Evolutionary conservation across 1,140 invertebrate genomes (phyloP).

Genomic region (Eueides isabella): DNA sequence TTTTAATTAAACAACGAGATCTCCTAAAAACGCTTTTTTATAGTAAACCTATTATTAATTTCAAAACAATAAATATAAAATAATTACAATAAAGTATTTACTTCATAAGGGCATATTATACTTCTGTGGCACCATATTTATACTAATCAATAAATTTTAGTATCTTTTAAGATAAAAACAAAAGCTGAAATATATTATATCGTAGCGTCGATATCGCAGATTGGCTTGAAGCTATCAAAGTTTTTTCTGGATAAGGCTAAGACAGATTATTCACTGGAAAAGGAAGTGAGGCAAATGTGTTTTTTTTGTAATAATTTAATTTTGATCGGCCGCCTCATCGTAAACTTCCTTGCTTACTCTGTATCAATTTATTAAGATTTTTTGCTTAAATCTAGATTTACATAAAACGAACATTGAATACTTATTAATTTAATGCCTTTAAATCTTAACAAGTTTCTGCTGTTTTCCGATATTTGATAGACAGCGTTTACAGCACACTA

Average conservation of each 20-base stretch:
- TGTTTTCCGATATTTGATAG: too few relatives aligned
- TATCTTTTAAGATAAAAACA: background rate
- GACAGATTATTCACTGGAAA: constrained; percentile 6
- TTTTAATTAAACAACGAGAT: too few relatives aligned
- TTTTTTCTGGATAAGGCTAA: background rate
- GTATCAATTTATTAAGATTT: background rate
- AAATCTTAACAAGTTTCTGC: too few relatives aligned
- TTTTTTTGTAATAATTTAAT: constrained; percentile 1
- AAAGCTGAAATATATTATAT: background rate
- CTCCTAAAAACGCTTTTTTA: too few relatives aligned
- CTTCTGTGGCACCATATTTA: background rate
- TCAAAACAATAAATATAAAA: too few relatives aligned
- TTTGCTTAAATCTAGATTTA: background rate
- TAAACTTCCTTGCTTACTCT: background rate
- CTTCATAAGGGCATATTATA: too few relatives aligned
- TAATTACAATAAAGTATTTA: too few relatives aligned
- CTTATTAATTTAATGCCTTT: background rate
- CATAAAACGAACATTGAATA: background rate
- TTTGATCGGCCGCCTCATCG: background rate
- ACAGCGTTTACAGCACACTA: too few relatives aligned
- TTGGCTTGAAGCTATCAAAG: background rate
- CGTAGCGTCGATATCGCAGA: background rate
- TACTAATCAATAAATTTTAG: background rate
- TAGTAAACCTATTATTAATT: too few relatives aligned
- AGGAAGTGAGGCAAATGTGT: background rate